Evolutionary conservation across 2,888 invertebrate species (phyloP), one percentile per base, ranked within the genome.

Genomic region (Macaria notata): DNA sequence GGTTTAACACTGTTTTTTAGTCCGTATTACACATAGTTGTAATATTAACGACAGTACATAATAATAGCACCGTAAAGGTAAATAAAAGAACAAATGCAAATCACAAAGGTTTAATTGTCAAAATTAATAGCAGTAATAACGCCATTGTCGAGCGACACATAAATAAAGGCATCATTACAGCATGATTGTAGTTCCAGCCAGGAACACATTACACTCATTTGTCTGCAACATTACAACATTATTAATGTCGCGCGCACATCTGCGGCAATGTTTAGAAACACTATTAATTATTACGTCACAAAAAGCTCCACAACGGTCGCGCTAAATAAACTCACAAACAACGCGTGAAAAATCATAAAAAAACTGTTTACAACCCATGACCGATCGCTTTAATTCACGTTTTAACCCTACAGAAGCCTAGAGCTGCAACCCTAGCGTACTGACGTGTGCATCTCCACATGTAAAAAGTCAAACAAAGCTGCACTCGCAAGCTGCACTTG

Each of bases 321-420:
- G 79, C 81, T 84, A 83, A 85, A 86, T 83, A 83, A 75, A 81
- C 75, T 76, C 69, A 73, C 73, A 85, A 88, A 88, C 86, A 86
- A 87, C 81, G 85, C 88, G 84, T 85, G 82, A 78, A 84, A 79
- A 83, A 81, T 84, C 66, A 75, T 73, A 80, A 80, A 81, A 78
- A 81, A 82, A 81, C 75, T 84, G 84, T 88, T 88, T 86, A 86
- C 82, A 76, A 75, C 70, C 84, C 86, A 70, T 83, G 83, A 83
- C 87, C 71, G 80, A 87, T 86, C 81, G 74, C 71, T 77, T 82
- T 83, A 77, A 81, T 80, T 78, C 76, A 72, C 73, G 73, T 75
- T 78, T 73, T 77, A 81, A 79, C 81, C 81, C 81, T 53, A 48
- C 70, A 70, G 50, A n/a, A n/a, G n/a, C n/a, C n/a, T n/a, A n/a